phyloP scores from a whole-genome alignment of 2,113 vertebrate species.

The Poeciliopsis prolifica region DNA sequence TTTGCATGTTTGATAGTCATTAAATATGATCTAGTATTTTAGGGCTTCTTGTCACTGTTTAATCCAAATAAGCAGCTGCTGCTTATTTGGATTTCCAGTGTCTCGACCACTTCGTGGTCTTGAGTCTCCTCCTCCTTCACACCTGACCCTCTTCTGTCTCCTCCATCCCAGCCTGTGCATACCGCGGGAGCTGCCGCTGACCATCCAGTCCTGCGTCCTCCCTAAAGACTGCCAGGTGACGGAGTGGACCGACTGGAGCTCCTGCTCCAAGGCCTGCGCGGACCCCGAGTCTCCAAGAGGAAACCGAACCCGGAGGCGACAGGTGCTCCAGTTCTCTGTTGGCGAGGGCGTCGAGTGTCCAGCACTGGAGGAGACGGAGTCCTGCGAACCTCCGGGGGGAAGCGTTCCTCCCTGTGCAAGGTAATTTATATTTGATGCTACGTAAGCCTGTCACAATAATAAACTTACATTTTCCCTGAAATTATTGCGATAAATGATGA shows the following conservation, averaged over 20 bases:
- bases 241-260: constrained; percentile 89
- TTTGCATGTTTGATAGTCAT: too few relatives aligned
- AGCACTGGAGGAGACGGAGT: constrained; percentile 83
- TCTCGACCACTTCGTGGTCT: neutral
- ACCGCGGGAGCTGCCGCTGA: constrained; percentile 87
- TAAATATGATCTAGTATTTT: too few relatives aligned
- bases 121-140: neutral
- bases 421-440: constrained; percentile 79
- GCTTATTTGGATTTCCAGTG: too few relatives aligned
- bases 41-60: too few relatives aligned
- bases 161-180: constrained; percentile 84
- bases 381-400: constrained; percentile 83
- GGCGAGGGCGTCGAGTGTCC: constrained; percentile 85
- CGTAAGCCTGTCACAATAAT: too few relatives aligned
- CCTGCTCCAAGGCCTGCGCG: constrained; percentile 88
- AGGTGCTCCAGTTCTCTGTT: constrained; percentile 85
- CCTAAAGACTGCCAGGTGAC: constrained; percentile 88
- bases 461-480: too few relatives aligned
- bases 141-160: neutral
- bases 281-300: constrained; percentile 81
- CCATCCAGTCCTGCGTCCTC: constrained; percentile 92
- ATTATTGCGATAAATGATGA: too few relatives aligned
- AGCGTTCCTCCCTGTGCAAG: constrained; percentile 83
- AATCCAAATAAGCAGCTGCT: too few relatives aligned
- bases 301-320: constrained; percentile 79